These are phyloP conservation scores for Erpobdella octoculata DNA, from an alignment of 2,888 invertebrate species.

Conservation along the genomic window DNA sequence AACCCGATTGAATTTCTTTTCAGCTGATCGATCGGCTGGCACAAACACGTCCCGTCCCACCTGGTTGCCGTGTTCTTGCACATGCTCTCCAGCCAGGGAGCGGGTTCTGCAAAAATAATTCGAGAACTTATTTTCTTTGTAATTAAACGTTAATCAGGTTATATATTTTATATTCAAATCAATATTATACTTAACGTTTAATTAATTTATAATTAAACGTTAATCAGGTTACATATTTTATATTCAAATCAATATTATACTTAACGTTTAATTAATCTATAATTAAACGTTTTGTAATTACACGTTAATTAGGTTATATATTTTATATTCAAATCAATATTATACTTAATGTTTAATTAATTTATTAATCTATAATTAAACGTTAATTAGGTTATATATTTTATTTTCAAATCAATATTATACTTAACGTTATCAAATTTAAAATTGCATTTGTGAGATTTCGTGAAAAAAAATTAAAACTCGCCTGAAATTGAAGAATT, in stretches of 20 bases:
- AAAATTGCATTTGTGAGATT: background rate
- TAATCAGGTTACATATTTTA: constrained; percentile 1
- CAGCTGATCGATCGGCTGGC: constrained; percentile 46
- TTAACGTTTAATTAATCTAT: no score
- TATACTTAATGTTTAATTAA: no score
- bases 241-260: background rate
- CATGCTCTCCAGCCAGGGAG: constrained; percentile 75
- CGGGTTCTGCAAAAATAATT: constrained; percentile 59
- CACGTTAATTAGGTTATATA: no score
- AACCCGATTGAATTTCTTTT: constrained; percentile 47
- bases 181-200: no score
- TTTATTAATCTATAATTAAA: no score
- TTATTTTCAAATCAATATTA: background rate
- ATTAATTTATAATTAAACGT: background rate
- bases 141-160: no score
- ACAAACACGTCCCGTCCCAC: constrained; percentile 72
- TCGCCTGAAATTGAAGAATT: constrained; percentile 74
- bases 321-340: background rate
- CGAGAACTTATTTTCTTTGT: background rate
- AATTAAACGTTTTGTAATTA: no score
- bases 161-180: no score
- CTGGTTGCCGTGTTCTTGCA: constrained; percentile 64
- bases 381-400: no score
- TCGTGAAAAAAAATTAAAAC: background rate
- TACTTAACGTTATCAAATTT: background rate